These are phyloP conservation scores for Microhierax caerulescens DNA, from an alignment of 2,797 vertebrate species.

Conservation along the genomic window DNA sequence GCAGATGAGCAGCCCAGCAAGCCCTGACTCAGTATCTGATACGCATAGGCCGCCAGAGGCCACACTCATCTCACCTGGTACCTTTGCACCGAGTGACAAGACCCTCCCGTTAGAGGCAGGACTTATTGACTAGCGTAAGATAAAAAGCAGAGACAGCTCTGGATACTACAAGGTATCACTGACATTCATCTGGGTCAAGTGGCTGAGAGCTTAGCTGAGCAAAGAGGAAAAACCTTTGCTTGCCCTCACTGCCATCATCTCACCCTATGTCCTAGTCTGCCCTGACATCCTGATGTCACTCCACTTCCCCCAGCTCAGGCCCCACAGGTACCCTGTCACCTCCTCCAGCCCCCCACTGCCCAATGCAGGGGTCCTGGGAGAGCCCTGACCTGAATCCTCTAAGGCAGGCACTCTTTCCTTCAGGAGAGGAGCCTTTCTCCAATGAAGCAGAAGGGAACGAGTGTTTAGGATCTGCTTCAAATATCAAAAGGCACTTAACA, in stretches of 20 bases:
- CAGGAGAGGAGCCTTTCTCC: background rate
- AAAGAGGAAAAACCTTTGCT: background rate
- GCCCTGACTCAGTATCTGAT: background rate
- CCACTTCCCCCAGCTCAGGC: background rate
- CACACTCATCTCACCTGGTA: slow-evolving; percentile 13
- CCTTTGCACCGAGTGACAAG: background rate
- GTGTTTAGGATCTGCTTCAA: background rate
- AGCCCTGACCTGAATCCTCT: background rate
- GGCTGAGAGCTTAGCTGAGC: background rate
- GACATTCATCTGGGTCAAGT: background rate
- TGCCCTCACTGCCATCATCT: background rate
- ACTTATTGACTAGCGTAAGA: background rate
- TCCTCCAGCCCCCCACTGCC: background rate
- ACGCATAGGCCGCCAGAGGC: slow-evolving; percentile 50
- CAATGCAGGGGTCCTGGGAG: background rate
- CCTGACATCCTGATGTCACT: background rate
- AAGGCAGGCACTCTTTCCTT: background rate
- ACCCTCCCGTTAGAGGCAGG: background rate
- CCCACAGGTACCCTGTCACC: background rate
- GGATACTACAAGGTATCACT: background rate
- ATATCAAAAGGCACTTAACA: background rate
- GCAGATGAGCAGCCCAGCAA: background rate
- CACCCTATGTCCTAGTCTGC: background rate
- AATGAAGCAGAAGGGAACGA: background rate
- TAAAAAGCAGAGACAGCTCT: background rate